Evolutionary conservation across 2,888 invertebrate genomes (phyloP), one percentile per base, ranked within the genome.

Genomic region (Notodonta ziczac): DNA sequence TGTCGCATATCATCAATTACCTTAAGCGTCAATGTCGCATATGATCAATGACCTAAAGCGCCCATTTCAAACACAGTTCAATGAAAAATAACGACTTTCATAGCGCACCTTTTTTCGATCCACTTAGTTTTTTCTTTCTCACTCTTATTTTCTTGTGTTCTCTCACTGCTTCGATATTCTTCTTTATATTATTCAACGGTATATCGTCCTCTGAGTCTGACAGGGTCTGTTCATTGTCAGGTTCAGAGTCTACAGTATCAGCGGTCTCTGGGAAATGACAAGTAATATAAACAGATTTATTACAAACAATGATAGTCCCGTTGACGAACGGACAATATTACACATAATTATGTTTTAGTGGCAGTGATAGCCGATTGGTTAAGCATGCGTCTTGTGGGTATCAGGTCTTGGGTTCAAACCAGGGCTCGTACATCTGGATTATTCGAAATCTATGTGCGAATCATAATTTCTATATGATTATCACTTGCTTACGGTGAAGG

Each of bases 121-220:
- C 32, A 51, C 16, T 57, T 50, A 52, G 59, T 5, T 59, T 61
- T 40, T 48, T 67, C 55, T 64, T 66, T 39, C 52, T 67, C 0
- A 61, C 40, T 55, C 52, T 58, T 2, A 50, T 39, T 55, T 50
- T 65, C 54, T 61, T 72, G 52, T 56, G 73, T 6, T 63, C 44
- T 16, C 60, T 69, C 8, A 51, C 39, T 24, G 57, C 50, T 24
- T 71, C 59, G 8, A 65, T 51, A n/a, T 70, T 62, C 8, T 59
- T 71, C 40, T 70, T 77, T 6, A 84, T 73, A 4, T 54, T 69
- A 7, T 79, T 72, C 2, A 85, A 57, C 0, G 84, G 86, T 0
- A 85, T 13, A 53, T 87, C 79, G 10, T 87, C 87, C 42, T 87
- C 87, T 0, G 85, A 80, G 32, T 86, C 85, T 0, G 82, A 73